phyloP scores from a whole-genome alignment of 2,113 vertebrate genomes.

The Colaptes auratus region DNA sequence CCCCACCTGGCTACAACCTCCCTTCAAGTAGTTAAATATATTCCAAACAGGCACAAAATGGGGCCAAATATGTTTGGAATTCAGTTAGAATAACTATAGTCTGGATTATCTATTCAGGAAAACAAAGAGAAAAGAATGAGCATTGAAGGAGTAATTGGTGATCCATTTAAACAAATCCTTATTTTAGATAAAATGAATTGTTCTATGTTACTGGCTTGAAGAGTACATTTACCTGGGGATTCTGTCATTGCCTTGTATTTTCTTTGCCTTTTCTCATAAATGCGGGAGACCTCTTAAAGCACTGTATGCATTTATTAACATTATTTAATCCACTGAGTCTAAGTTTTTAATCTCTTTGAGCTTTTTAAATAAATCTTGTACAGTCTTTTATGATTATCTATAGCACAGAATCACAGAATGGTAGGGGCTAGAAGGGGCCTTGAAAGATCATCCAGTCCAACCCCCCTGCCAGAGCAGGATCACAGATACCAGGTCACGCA shows the following conservation, averaged over 20 bases:
- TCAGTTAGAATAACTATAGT: background rate
- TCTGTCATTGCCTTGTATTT: background rate
- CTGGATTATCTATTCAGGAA: background rate
- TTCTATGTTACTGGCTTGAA: background rate
- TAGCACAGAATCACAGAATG: no score
- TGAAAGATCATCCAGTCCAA: no score
- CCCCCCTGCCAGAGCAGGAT: no score
- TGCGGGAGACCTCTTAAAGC: background rate
- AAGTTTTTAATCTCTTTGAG: background rate
- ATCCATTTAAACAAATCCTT: background rate
- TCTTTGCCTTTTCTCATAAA: background rate
- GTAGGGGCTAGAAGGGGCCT: no score
- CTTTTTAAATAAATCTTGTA: background rate
- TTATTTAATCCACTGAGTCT: background rate
- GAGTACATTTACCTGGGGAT: background rate
- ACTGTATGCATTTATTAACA: background rate
- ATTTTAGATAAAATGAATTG: background rate
- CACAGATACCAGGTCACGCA: no score
- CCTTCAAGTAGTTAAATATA: no score
- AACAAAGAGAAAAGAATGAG: background rate
- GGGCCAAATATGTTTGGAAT: background rate
- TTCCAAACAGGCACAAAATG: background rate
- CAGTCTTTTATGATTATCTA: background rate
- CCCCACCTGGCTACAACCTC: no score
- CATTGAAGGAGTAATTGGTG: background rate